These are phyloP conservation scores for Dinothrombium tinctorium DNA, from an alignment of 1,140 invertebrate genomes.

Conservation along the genomic window DNA sequence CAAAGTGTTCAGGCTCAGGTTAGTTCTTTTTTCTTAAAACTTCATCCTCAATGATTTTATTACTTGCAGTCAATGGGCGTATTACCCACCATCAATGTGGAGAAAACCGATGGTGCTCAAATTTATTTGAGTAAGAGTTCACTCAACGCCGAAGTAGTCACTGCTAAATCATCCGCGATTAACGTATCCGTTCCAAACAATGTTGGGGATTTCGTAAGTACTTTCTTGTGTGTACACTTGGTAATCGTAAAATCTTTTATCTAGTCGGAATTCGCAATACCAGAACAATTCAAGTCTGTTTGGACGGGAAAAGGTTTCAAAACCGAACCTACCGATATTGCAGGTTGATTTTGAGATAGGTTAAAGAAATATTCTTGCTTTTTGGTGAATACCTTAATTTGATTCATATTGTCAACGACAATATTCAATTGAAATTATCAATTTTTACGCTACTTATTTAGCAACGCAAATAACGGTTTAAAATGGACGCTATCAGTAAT, in stretches of 20 bases:
- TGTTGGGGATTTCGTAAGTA: slow-evolving; percentile 78
- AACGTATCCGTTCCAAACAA: slow-evolving; percentile 71
- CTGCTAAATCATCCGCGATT: slow-evolving; percentile 92
- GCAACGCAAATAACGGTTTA: no score
- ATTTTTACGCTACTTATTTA: no score
- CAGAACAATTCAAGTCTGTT: slow-evolving; percentile 82
- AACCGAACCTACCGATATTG: slow-evolving; percentile 14
- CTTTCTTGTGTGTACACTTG: background rate
- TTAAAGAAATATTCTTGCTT: no score
- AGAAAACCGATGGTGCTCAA: slow-evolving; percentile 96
- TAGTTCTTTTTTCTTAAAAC: slow-evolving; percentile 15
- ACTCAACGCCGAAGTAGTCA: slow-evolving; percentile 62
- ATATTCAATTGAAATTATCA: no score
- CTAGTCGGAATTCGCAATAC: slow-evolving; percentile 65
- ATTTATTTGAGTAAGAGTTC: slow-evolving; percentile 80
- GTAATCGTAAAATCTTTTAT: background rate
- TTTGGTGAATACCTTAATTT: no score
- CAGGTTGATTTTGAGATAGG: no score
- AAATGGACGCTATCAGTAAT: no score
- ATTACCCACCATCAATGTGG: slow-evolving; percentile 89
- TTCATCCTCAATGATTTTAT: background rate
- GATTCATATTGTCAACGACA: no score
- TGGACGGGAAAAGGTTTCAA: slow-evolving; percentile 35
- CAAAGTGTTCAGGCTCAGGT: slow-evolving; percentile 94
- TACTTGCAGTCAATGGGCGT: slow-evolving; percentile 50